A percentile compares a stretch with the other conserved stretches of the same genome.
Conservation (phyloP, 1,140 invertebrate genomes). For the Notospermus geniculatus region DNA sequence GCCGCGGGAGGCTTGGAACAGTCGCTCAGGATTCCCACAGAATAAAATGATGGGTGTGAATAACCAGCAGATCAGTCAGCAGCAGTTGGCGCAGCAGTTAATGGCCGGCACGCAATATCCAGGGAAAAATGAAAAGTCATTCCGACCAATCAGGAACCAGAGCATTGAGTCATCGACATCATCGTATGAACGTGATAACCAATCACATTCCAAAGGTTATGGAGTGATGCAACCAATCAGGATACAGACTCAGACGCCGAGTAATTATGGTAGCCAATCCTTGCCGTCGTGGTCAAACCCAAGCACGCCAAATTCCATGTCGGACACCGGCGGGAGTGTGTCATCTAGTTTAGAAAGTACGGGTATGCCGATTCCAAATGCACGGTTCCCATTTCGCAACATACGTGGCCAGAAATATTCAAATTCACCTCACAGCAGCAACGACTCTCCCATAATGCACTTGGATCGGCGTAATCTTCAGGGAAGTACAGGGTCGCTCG, state of each 20-base stretch:
- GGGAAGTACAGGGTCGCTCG: neutral
- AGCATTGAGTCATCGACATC: neutral
- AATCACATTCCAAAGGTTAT: neutral
- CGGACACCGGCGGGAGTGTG: neutral
- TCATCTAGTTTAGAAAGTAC: conserved; percentile 6
- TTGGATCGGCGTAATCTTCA: conserved; percentile 5
- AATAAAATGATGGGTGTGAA: neutral
- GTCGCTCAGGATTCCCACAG: too few species aligned
- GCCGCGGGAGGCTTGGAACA: neutral
- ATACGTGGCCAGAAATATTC: neutral
- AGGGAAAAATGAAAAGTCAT: conserved; percentile 1
- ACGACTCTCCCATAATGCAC: neutral
- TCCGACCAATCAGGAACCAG: neutral
- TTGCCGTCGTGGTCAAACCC: conserved; percentile 10
- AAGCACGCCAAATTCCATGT: conserved; percentile 5
- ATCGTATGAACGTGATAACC: neutral
- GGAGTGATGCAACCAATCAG: conserved; percentile 5
- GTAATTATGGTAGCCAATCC: neutral
- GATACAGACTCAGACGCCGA: neutral
- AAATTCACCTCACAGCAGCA: neutral
- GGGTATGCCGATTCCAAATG: conserved; percentile 4
- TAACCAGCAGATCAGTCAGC: neutral
- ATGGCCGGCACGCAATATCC: neutral
- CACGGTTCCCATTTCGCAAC: neutral
- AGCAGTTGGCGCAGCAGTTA: neutral